Conservation (phyloP, 2,888 invertebrate species). For the Gnatocerus cornutus region DNA sequence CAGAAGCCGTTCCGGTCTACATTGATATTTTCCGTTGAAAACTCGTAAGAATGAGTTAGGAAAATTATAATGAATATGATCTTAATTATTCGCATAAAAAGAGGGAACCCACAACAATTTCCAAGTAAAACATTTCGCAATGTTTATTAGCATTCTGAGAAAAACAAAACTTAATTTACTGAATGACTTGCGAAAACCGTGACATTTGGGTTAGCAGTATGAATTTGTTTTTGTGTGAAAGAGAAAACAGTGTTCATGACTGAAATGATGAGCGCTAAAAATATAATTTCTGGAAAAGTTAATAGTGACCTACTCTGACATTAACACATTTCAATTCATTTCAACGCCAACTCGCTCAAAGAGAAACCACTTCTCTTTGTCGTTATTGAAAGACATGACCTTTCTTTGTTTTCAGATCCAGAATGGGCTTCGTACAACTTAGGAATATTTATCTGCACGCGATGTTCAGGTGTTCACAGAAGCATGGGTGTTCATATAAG, state of each 20-base stretch:
- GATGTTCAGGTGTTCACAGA: slow-evolving; percentile 89
- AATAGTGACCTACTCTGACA: too few relatives aligned
- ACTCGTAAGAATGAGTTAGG: not conserved
- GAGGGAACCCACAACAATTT: too few relatives aligned
- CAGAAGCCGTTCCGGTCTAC: not conserved
- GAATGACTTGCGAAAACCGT: not conserved
- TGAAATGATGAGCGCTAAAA: not conserved
- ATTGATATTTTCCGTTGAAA: not conserved
- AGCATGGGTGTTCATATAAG: slow-evolving; percentile 91
- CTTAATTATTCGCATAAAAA: too few relatives aligned
- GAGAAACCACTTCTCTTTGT: too few relatives aligned
- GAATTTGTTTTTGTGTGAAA: not conserved
- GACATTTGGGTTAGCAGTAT: not conserved
- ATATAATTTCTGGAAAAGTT: not conserved
- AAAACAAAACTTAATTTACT: not conserved
- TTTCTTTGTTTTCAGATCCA: slow-evolving; percentile 76
- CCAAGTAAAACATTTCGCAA: too few relatives aligned
- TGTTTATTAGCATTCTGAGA: not conserved
- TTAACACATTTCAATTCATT: too few relatives aligned
- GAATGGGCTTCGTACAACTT: slow-evolving; percentile 94
- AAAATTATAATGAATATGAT: too few relatives aligned
- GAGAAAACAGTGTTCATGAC: too few relatives aligned
- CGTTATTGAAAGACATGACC: too few relatives aligned
- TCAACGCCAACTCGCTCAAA: too few relatives aligned
- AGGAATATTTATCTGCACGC: slow-evolving; percentile 89